Evolutionary conservation across 2,888 invertebrate species (phyloP).

Genomic region (Apamea crenata): DNA sequence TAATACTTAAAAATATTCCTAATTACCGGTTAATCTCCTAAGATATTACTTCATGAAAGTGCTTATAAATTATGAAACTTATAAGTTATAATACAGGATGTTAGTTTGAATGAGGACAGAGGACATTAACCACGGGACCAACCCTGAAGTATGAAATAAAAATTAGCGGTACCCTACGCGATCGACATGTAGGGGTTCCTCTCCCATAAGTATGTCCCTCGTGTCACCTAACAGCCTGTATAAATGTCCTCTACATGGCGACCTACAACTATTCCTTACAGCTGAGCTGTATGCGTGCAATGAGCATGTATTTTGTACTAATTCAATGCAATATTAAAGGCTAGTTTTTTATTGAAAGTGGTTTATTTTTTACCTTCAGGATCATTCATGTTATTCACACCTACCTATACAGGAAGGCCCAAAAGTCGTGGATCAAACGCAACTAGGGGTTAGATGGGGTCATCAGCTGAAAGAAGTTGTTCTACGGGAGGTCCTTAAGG

Average conservation of each 20-base stretch:
- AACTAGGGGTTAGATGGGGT: no score
- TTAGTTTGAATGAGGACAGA: not conserved
- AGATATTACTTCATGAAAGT: conserved; percentile 32
- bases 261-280: conserved; percentile 18
- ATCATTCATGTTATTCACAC: not conserved
- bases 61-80: conserved; percentile 19
- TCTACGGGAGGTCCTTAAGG: no score
- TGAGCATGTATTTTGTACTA: conserved; percentile 63
- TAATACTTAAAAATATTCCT: conserved; percentile 6
- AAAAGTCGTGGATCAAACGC: no score
- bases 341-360: conserved; percentile 59
- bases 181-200: not conserved
- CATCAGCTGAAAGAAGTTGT: no score
- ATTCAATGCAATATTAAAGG: conserved; percentile 68
- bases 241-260: conserved; percentile 4
- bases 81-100: conserved; percentile 13
- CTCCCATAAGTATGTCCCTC: not conserved
- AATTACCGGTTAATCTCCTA: not conserved
- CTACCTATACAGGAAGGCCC: no score
- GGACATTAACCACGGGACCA: no score
- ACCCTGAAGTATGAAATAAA: not conserved
- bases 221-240: not conserved
- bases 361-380: conserved; percentile 1
- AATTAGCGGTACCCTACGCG: not conserved
- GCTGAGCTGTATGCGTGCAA: conserved; percentile 51